A percentile compares a stretch with the other conserved stretches of the same genome.
These are phyloP conservation scores for Acrocephalus scirpaceus DNA, from an alignment of 2,797 vertebrate genomes.

Conservation along the genomic window DNA sequence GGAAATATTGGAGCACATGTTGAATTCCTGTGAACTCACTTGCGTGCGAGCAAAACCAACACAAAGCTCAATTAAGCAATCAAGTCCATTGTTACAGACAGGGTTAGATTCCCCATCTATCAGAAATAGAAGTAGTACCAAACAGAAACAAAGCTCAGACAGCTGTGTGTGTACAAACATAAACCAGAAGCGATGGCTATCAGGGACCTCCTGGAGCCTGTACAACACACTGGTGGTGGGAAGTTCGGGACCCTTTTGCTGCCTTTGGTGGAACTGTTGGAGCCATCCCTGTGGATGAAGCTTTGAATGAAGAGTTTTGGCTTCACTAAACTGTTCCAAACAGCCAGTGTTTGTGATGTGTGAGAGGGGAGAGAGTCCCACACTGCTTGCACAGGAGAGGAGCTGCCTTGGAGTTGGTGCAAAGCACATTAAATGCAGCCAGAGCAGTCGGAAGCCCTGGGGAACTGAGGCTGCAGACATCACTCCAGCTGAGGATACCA, in stretches of 20 bases:
- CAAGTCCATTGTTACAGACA: not conserved
- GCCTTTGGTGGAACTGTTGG: not conserved
- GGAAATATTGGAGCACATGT: not conserved
- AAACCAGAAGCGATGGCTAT: conserved; percentile 19
- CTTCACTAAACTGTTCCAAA: not conserved
- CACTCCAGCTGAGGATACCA: not conserved
- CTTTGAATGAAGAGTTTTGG: not conserved
- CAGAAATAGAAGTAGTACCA: not conserved
- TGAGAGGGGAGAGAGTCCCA: not conserved
- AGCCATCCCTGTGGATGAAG: not conserved
- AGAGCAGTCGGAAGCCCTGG: fast-evolving
- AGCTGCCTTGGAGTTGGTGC: not conserved
- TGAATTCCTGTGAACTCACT: not conserved
- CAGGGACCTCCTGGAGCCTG: not conserved
- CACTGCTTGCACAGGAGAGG: fast-evolving
- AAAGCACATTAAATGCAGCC: not conserved
- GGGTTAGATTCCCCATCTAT: not conserved
- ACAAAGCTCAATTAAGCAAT: not conserved
- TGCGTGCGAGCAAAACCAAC: not conserved
- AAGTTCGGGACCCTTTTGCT: not conserved
- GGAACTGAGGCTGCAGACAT: not conserved
- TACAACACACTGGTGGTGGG: not conserved
- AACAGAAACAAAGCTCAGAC: conserved; percentile 12
- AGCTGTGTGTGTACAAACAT: not conserved
- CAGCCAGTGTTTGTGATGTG: not conserved